A percentile compares a stretch with the other conserved stretches of the same genome.
These are phyloP conservation scores for Nymphicus hollandicus DNA, from an alignment of 2,113 vertebrate species.

Conservation along the genomic window DNA sequence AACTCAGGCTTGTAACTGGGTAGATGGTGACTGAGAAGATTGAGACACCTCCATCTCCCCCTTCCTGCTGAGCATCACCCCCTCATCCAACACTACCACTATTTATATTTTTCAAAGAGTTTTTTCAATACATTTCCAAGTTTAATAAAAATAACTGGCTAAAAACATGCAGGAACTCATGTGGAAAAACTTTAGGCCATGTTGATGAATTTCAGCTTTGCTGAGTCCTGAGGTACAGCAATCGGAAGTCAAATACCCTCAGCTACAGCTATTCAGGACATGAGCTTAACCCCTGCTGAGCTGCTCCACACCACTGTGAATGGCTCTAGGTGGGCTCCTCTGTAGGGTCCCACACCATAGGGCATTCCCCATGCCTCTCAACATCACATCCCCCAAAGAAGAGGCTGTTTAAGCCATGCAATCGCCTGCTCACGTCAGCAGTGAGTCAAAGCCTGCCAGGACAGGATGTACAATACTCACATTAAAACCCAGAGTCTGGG, in stretches of 20 bases:
- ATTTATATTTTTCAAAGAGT: neutral
- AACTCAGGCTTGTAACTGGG: neutral
- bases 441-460: neutral
- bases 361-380: fast-evolving
- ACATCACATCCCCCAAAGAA: fast-evolving
- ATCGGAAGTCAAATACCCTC: neutral
- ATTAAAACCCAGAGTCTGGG: neutral
- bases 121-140: neutral
- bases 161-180: neutral
- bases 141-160: neutral
- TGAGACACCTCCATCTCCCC: neutral
- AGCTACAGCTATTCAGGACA: neutral
- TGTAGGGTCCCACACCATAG: neutral
- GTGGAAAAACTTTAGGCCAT: neutral
- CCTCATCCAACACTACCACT: neutral
- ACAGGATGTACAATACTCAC: neutral
- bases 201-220: neutral
- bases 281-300: neutral
- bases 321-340: neutral
- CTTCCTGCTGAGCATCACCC: neutral
- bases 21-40: fast-evolving
- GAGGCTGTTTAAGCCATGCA: neutral
- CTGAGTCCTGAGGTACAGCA: neutral
- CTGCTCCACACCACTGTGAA: neutral
- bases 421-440: fast-evolving